Percentiles rank a stretch among this genome's conserved stretches.
These are phyloP conservation scores for Smithornis capensis DNA, from an alignment of 2,113 vertebrate genomes.

Conservation along the genomic window DNA sequence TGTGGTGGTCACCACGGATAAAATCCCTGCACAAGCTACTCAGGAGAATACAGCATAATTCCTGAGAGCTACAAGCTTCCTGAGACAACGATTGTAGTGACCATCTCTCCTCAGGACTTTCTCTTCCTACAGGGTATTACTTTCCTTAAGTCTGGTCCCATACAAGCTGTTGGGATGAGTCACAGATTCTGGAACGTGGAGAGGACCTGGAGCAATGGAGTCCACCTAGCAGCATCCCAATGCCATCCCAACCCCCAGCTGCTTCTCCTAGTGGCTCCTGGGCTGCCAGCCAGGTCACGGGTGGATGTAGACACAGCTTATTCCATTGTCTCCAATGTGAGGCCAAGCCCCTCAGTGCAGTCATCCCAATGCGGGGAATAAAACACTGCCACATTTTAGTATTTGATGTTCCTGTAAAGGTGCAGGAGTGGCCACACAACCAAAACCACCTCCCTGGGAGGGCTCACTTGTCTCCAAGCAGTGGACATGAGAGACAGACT, in stretches of 20 bases:
- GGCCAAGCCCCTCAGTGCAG: fast-evolving
- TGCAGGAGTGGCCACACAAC: not conserved
- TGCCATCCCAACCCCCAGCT: not conserved
- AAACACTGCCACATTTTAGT: not conserved
- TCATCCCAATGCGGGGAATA: not conserved
- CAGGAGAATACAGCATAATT: not conserved
- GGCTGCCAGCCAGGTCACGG: fast-evolving
- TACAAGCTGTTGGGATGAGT: not conserved
- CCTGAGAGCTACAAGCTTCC: not conserved
- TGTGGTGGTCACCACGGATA: not conserved
- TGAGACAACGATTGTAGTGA: not conserved
- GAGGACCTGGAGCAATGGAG: not conserved
- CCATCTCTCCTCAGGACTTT: not conserved
- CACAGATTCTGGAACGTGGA: not conserved
- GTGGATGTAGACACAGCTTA: not conserved
- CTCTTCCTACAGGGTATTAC: fast-evolving
- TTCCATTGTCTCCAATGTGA: fast-evolving
- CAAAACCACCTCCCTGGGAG: not conserved
- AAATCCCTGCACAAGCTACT: not conserved
- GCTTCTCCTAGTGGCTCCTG: not conserved
- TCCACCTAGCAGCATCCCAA: not conserved
- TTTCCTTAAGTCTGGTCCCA: not conserved
- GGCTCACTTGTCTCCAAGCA: not conserved
- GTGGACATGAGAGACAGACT: not conserved
- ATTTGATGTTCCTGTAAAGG: not conserved